Conservation (phyloP, 1,140 invertebrate species). For the Globodera ellingtonae region DNA sequence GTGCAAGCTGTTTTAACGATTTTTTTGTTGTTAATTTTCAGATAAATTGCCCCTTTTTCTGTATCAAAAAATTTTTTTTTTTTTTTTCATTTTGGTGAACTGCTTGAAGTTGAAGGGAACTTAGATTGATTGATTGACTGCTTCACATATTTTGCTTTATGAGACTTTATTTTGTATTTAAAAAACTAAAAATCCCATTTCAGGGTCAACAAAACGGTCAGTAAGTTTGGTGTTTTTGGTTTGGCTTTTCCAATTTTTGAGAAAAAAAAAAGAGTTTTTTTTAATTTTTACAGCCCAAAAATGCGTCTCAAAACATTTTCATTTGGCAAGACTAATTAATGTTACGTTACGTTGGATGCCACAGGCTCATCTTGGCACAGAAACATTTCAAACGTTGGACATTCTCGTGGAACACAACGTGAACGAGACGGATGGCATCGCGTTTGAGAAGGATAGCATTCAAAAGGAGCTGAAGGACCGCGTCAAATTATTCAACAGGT, state of each 20-base stretch:
- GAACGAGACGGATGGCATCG: background rate
- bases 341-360: background rate
- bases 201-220: constrained; percentile 10
- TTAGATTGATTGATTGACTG: no score
- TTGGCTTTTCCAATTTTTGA: background rate
- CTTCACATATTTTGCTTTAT: no score
- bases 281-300: no score
- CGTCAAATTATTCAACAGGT: background rate
- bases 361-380: background rate
- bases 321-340: no score
- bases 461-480: background rate
- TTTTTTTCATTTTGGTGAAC: no score
- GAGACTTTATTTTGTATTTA: no score
- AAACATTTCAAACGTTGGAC: constrained; percentile 4
- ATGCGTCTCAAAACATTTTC: background rate
- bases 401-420: background rate
- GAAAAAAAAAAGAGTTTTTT: no score
- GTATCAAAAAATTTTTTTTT: no score
- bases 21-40: no score
- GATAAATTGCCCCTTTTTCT: no score
- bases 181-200: background rate
- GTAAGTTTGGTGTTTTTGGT: background rate
- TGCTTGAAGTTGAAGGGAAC: no score
- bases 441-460: background rate
- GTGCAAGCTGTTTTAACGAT: no score